Evolutionary conservation across 2,797 vertebrate genomes (phyloP).

Genomic region (Helostoma temminkii): DNA sequence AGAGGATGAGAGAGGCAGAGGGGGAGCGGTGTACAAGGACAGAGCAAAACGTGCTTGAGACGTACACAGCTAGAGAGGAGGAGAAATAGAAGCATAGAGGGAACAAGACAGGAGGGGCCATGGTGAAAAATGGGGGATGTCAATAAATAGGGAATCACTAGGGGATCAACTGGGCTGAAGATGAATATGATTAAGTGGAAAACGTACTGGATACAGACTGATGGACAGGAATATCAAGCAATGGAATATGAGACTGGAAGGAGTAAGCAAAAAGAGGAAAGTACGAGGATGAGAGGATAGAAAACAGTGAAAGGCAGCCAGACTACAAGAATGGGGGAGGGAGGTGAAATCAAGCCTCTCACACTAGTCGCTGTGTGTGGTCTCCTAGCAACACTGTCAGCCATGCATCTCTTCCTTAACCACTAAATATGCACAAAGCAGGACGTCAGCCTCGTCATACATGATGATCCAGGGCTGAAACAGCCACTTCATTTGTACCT

Average conservation of each 20-base stretch:
- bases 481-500: constrained; percentile 36
- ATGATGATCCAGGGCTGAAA: constrained; percentile 56
- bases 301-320: constrained; percentile 71
- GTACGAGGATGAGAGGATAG: constrained; percentile 56
- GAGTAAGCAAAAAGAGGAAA: constrained; percentile 66
- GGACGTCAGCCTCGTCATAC: constrained; percentile 64
- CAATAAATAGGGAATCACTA: constrained; percentile 53
- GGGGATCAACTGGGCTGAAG: constrained; percentile 45
- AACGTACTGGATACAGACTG: constrained; percentile 40
- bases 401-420: constrained; percentile 79
- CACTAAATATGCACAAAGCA: constrained; percentile 78
- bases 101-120: constrained; percentile 37
- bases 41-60: constrained; percentile 55
- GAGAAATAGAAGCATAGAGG: constrained; percentile 31
- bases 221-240: constrained; percentile 38
- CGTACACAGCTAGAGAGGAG: constrained; percentile 43
- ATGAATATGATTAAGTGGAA: constrained; percentile 56
- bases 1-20: constrained; percentile 33
- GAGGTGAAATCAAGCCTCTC: constrained; percentile 85
- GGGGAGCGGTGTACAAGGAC: constrained; percentile 35
- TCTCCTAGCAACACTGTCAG: constrained; percentile 90
- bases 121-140: constrained; percentile 45
- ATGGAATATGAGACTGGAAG: constrained; percentile 41
- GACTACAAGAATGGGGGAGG: constrained; percentile 82
- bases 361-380: constrained; percentile 87